Evolutionary conservation across 2,113 vertebrate species (phyloP).

Genomic region (Meriones unguiculatus): DNA sequence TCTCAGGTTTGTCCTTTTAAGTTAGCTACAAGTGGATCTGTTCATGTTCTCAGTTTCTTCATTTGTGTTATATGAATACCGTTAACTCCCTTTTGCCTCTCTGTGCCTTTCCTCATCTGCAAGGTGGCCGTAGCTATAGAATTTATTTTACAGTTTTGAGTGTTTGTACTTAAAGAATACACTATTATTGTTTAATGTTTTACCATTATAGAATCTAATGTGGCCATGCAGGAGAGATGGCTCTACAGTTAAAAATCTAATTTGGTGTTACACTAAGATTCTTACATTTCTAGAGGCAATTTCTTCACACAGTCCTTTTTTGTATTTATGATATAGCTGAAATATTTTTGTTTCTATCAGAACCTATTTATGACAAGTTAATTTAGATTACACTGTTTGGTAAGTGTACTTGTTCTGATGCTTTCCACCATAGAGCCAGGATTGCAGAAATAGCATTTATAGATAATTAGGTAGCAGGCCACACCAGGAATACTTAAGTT

Average conservation of each 20-base stretch:
- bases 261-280: conserved; percentile 6
- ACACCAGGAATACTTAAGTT: background rate
- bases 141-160: background rate
- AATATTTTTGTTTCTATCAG: background rate
- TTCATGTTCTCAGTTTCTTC: conserved; percentile 15
- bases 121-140: background rate
- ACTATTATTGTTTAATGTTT: conserved; percentile 16
- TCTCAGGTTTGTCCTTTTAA: background rate
- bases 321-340: conserved; percentile 32
- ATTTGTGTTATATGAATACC: background rate
- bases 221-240: too few relatives aligned
- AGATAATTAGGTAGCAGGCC: background rate
- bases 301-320: background rate
- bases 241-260: background rate
- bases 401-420: background rate
- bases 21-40: background rate
- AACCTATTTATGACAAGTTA: background rate
- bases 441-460: background rate
- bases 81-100: background rate
- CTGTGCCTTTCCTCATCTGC: conserved; percentile 4
- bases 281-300: background rate
- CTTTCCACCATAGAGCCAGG: background rate
- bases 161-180: background rate
- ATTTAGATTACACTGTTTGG: background rate
- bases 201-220: background rate